Conservation (phyloP, 2,113 vertebrate genomes). For the Pelecanoides urinatrix region DNA sequence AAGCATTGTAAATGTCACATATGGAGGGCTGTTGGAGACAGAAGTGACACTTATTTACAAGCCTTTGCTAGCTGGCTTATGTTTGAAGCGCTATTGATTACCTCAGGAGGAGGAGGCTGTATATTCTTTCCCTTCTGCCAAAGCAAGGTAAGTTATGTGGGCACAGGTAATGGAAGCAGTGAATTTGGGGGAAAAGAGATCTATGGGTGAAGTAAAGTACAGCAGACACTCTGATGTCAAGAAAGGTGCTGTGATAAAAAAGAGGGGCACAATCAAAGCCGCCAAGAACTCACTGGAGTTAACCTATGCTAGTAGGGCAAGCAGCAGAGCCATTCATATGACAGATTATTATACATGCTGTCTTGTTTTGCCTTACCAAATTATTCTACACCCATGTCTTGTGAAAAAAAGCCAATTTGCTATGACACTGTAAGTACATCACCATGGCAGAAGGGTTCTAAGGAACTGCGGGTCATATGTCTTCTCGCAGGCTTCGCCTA, state of each 20-base stretch:
- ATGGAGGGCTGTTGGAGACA: background rate
- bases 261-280: background rate
- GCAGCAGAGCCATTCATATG: background rate
- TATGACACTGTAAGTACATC: background rate
- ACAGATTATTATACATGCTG: background rate
- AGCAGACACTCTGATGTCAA: background rate
- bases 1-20: background rate
- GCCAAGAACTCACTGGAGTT: background rate
- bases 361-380: background rate
- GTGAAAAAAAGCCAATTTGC: background rate
- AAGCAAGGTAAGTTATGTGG: conserved; percentile 36
- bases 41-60: conserved; percentile 1
- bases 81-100: conserved; percentile 51
- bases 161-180: conserved; percentile 48
- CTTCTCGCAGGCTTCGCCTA: background rate
- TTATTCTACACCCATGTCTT: background rate
- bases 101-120: conserved; percentile 21
- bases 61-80: conserved; percentile 11
- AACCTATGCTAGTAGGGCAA: background rate
- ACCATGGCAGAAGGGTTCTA: background rate
- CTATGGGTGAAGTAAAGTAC: background rate
- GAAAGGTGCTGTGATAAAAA: background rate
- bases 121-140: conserved; percentile 24
- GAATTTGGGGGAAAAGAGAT: background rate
- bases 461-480: background rate